These are phyloP conservation scores for Brachionus calyciflorus DNA, from an alignment of 1,140 invertebrate species.

Conservation along the genomic window DNA sequence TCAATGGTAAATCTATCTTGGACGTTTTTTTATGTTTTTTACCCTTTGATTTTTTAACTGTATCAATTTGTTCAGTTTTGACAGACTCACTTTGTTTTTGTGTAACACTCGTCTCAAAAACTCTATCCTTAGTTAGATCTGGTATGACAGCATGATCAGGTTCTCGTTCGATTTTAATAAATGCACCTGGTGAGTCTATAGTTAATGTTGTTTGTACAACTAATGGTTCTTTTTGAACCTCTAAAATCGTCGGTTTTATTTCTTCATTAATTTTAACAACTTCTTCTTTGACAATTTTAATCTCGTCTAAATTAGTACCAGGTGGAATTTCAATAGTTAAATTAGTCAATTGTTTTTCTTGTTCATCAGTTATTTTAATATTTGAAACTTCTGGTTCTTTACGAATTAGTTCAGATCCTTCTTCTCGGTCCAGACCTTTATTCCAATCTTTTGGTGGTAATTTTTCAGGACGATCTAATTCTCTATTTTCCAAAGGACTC, in stretches of 20 bases:
- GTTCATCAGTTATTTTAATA: not conserved
- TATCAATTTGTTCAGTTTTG: not conserved
- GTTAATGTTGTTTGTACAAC: not conserved
- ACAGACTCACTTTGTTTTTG: not conserved
- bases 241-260: not conserved
- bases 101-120: not conserved
- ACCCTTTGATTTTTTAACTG: not conserved
- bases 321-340: conserved; percentile 25
- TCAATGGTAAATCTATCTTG: conserved; percentile 2
- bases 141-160: conserved; percentile 39
- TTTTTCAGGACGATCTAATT: not conserved
- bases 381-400: not conserved
- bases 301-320: not conserved
- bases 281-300: not conserved
- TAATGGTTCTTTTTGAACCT: not conserved
- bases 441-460: conserved; percentile 12
- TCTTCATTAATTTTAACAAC: conserved; percentile 7
- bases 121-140: not conserved
- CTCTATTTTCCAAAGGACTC: not conserved
- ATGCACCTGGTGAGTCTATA: conserved; percentile 31
- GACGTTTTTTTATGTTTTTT: conserved; percentile 19
- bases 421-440: conserved; percentile 2
- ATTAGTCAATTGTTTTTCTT: not conserved
- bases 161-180: conserved; percentile 8
- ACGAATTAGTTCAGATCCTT: conserved; percentile 5